phyloP scores from a whole-genome alignment of 2,888 invertebrate species.

The Cenopis cana region DNA sequence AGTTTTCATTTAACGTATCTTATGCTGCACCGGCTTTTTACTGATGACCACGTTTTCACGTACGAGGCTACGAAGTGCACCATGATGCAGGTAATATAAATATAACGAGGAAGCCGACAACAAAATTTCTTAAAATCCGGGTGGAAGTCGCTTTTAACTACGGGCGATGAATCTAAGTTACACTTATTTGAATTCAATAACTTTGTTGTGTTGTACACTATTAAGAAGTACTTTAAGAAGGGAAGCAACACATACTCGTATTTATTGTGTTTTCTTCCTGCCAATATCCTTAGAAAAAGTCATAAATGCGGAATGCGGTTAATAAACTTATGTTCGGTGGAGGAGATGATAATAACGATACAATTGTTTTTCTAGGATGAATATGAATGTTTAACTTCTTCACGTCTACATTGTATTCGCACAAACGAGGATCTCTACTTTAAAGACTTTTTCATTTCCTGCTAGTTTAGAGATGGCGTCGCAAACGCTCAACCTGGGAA shows the following conservation, averaged over 20 bases:
- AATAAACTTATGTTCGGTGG: no score
- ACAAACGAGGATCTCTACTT: background rate
- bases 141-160: background rate
- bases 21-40: no score
- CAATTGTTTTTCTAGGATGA: background rate
- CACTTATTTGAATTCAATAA: background rate
- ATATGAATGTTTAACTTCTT: background rate
- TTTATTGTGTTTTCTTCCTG: no score
- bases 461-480: background rate
- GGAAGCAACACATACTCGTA: no score
- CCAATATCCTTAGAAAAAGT: no score
- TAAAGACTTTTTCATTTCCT: background rate
- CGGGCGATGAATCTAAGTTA: slow-evolving; percentile 1
- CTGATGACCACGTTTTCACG: no score
- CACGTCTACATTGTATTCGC: background rate
- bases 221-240: background rate
- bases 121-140: slow-evolving; percentile 15
- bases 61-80: background rate
- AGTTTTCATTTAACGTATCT: no score
- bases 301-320: no score
- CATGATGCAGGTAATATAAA: slow-evolving; percentile 34
- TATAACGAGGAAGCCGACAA: slow-evolving; percentile 19
- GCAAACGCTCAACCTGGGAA: slow-evolving; percentile 4
- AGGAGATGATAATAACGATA: background rate
- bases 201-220: background rate